These are phyloP conservation scores for Eulemur rubriventer DNA, from an alignment of 2,797 vertebrate species.

Conservation along the genomic window DNA sequence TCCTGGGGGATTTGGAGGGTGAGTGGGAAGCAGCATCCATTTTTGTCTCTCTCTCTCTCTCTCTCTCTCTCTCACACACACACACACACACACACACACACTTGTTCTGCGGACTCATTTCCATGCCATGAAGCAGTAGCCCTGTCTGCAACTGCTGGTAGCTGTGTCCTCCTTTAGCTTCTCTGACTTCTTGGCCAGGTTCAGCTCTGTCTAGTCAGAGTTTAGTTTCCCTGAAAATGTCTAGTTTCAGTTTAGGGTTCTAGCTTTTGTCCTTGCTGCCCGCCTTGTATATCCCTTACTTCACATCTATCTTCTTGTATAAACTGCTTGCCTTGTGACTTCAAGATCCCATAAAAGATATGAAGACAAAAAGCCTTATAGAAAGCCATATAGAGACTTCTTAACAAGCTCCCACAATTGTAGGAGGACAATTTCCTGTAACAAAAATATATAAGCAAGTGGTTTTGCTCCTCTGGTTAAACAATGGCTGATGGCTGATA, in stretches of 20 bases:
- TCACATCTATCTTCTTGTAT: background rate
- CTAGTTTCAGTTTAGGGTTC: background rate
- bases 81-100: background rate
- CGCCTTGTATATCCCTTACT: background rate
- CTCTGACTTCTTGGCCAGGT: background rate
- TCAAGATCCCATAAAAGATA: background rate
- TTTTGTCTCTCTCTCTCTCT: no score
- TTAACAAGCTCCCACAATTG: background rate
- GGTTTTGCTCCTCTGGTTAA: background rate
- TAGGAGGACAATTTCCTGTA: background rate
- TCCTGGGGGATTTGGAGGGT: background rate
- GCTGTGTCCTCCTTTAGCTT: no score
- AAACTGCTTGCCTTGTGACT: background rate
- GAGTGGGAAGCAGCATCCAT: background rate
- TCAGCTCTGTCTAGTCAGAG: background rate
- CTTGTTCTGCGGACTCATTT: background rate
- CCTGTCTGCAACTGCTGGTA: background rate
- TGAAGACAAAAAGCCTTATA: background rate
- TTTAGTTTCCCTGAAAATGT: background rate
- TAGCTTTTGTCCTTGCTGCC: rapidly evolving
- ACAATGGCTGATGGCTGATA: background rate
- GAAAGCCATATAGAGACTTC: background rate
- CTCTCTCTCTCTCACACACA: background rate
- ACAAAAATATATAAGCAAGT: background rate
- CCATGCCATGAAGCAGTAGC: background rate